A percentile compares a stretch with the other conserved stretches of the same genome.
phyloP scores from a whole-genome alignment of 2,113 vertebrate species.

The Erythrocercus mccallii region DNA sequence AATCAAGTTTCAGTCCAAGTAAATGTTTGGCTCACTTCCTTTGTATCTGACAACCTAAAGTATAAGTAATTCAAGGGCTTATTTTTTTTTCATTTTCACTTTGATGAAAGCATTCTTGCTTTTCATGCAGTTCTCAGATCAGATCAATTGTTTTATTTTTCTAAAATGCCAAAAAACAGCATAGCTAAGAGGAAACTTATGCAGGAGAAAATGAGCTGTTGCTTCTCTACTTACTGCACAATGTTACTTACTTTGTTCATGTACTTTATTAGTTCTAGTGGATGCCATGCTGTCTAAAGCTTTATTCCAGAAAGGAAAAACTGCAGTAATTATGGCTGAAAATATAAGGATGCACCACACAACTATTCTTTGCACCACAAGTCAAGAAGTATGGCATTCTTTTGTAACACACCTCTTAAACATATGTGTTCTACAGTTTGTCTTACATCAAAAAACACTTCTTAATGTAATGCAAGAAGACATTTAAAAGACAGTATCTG shows the following conservation, averaged over 20 bases:
- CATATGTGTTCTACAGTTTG: not conserved
- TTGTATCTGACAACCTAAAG: conserved; percentile 60
- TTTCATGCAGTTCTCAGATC: conserved; percentile 63
- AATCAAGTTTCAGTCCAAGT: conserved; percentile 51
- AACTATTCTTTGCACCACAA: not conserved
- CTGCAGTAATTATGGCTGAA: not conserved
- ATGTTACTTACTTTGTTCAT: not conserved
- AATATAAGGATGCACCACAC: not conserved
- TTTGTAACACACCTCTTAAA: conserved; percentile 3
- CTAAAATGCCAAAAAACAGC: conserved; percentile 46
- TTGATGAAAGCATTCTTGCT: conserved; percentile 58
- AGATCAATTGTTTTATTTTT: conserved; percentile 66
- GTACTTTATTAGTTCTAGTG: not conserved
- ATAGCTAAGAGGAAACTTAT: conserved; percentile 38
- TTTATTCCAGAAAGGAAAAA: conserved; percentile 8
- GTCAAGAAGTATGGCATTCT: not conserved
- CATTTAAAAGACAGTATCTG: not conserved
- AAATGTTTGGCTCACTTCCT: conserved; percentile 49
- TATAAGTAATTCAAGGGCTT: conserved; percentile 51
- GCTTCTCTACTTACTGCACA: not conserved
- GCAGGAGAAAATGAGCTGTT: not conserved
- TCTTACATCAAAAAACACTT: not conserved
- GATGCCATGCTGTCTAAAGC: not conserved
- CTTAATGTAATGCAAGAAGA: not conserved
- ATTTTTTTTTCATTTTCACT: conserved; percentile 52